A percentile compares a stretch with the other conserved stretches of the same genome.
These are phyloP conservation scores for Typhlichthys subterraneus DNA, from an alignment of 2,797 vertebrate species.

Conservation along the genomic window DNA sequence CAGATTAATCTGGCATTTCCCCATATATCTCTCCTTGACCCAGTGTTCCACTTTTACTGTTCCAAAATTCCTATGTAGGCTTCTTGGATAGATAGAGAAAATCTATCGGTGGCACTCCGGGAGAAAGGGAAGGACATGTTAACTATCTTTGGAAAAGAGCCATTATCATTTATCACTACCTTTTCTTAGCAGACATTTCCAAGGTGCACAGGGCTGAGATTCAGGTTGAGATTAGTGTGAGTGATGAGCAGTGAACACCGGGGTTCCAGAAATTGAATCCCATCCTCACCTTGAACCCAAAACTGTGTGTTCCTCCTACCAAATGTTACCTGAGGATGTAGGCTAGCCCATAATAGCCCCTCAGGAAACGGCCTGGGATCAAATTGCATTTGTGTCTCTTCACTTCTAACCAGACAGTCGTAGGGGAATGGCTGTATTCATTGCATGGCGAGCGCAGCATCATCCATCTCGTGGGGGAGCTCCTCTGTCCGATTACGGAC, in stretches of 20 bases:
- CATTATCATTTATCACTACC: conserved; percentile 37
- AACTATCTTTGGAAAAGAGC: conserved; percentile 35
- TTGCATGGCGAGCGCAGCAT: conserved; percentile 10
- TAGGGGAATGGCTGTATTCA: conserved; percentile 31
- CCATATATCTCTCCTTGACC: neutral
- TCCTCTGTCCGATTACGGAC: conserved; percentile 23
- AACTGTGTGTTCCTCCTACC: neutral
- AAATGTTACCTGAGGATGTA: no score
- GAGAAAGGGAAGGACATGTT: conserved; percentile 1
- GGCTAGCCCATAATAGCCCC: no score
- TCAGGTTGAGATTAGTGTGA: neutral
- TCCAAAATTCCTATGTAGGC: conserved; percentile 1
- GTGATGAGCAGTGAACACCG: conserved; percentile 5
- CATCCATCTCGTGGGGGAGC: conserved; percentile 17
- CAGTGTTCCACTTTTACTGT: neutral
- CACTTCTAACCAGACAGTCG: conserved; percentile 1
- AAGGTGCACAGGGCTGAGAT: neutral
- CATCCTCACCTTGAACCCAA: conserved; percentile 6
- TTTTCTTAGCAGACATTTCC: conserved; percentile 8
- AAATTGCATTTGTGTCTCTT: conserved; percentile 4
- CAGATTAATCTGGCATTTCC: neutral
- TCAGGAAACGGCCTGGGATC: neutral
- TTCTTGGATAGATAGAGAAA: neutral
- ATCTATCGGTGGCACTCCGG: neutral
- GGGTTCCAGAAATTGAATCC: neutral